A percentile compares a stretch with the other conserved stretches of the same genome.
Evolutionary conservation across 2,797 vertebrate species (phyloP).

Genomic region (Aldrovandia affinis): DNA sequence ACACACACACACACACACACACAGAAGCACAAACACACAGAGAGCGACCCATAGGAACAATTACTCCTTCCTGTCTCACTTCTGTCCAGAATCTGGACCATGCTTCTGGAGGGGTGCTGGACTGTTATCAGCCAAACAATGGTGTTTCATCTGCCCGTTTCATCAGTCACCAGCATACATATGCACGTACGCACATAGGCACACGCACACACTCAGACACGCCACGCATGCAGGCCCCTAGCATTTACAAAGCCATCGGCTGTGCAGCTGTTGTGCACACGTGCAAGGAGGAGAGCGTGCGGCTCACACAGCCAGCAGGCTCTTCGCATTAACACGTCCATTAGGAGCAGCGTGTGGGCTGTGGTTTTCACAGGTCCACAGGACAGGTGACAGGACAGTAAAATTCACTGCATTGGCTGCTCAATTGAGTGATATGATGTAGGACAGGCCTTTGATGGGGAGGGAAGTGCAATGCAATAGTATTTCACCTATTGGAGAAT

Average conservation of each 20-base stretch:
- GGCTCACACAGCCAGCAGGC: background rate
- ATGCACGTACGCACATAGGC: no score
- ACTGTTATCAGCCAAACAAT: conserved; percentile 41
- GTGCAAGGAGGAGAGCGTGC: background rate
- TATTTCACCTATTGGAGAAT: no score
- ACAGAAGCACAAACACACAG: conserved; percentile 28
- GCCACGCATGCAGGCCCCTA: background rate
- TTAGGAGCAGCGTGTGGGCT: background rate
- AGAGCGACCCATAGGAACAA: conserved; percentile 13
- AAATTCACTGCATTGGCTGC: background rate
- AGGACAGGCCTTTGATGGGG: background rate
- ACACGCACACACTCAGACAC: background rate
- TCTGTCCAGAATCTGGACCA: conserved; percentile 7
- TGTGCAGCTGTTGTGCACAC: conserved; percentile 18
- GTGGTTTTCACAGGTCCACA: background rate
- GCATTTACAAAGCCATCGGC: background rate
- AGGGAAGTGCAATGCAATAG: background rate
- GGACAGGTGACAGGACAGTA: background rate
- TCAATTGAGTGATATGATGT: background rate
- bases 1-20: conserved; percentile 18
- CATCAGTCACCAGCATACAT: no score
- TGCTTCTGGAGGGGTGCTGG: conserved; percentile 15
- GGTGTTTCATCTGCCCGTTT: conserved; percentile 25
- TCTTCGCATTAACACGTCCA: background rate
- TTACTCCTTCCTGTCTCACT: conserved; percentile 34